Percentiles rank a stretch among this genome's conserved stretches.
Conservation (phyloP, 2,113 vertebrate species). For the Festucalex cinctus region DNA sequence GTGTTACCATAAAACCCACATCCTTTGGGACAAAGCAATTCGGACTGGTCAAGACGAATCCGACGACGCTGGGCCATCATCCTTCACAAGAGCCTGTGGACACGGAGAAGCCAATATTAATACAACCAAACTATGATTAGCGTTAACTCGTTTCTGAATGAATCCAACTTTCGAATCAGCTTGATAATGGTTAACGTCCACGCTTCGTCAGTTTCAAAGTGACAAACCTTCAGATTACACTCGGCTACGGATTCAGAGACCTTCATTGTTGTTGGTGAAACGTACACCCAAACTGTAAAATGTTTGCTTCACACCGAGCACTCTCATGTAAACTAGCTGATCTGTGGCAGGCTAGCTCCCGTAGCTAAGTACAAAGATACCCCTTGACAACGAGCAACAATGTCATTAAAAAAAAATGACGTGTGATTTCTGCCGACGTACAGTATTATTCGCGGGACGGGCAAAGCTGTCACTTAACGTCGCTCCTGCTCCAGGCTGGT, state of each 20-base stretch:
- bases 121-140: background rate
- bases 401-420: background rate
- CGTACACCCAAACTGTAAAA: background rate
- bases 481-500: constrained; percentile 21
- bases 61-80: constrained; percentile 87
- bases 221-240: background rate
- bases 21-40: constrained; percentile 93
- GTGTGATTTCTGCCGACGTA: constrained; percentile 21
- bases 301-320: background rate
- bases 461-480: constrained; percentile 6
- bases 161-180: background rate
- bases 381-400: background rate
- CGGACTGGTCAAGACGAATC: constrained; percentile 92
- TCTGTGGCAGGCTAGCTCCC: constrained; percentile 9
- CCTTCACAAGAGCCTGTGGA: constrained; percentile 48
- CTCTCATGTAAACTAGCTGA: constrained; percentile 7
- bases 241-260: background rate
- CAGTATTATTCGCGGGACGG: constrained; percentile 26
- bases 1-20: constrained; percentile 95
- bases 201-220: background rate
- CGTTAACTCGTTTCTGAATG: background rate
- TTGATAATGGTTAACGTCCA: background rate
- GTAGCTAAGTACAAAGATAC: constrained; percentile 31
- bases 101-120: background rate
- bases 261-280: background rate